Percentiles rank a stretch among this genome's conserved stretches.
Conservation (phyloP, 2,113 vertebrate genomes). For the Craseonycteris thonglongyai region DNA sequence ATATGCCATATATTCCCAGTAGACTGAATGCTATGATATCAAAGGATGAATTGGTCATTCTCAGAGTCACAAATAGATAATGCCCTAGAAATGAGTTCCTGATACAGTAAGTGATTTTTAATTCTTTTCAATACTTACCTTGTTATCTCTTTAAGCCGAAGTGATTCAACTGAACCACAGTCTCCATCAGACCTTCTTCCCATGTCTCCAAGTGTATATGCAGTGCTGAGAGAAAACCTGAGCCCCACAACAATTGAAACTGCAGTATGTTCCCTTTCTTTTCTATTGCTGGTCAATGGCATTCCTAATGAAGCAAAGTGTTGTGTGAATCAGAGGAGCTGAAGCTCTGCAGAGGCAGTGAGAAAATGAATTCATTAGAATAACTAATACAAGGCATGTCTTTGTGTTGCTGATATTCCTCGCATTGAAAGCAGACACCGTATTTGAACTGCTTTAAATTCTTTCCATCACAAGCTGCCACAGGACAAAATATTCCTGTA, state of each 20-base stretch:
- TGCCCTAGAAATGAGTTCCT: not conserved
- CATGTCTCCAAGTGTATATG: constrained; percentile 94
- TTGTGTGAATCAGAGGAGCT: not conserved
- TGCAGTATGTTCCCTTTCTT: constrained; percentile 79
- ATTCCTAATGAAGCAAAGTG: not conserved
- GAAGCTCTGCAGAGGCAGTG: not conserved
- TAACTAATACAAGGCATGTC: not conserved
- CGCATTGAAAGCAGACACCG: not conserved
- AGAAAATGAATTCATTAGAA: not conserved
- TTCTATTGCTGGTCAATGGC: not conserved
- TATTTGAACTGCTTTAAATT: not conserved
- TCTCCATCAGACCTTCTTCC: constrained; percentile 92
- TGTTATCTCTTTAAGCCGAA: constrained; percentile 73
- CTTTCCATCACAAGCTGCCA: not conserved
- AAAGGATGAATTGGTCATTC: not conserved
- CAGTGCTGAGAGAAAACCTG: constrained; percentile 91
- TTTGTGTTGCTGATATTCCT: rapidly evolving
- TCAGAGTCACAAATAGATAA: not conserved
- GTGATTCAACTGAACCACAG: constrained; percentile 79
- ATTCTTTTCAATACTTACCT: not conserved
- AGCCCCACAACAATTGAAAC: constrained; percentile 89
- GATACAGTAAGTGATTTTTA: not conserved
- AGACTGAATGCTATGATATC: not conserved
- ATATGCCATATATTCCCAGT: not conserved
- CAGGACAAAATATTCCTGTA: not conserved